A percentile compares a stretch with the other conserved stretches of the same genome.
phyloP scores from a whole-genome alignment of 1,140 invertebrate species.

The Trichonephila clavata region DNA sequence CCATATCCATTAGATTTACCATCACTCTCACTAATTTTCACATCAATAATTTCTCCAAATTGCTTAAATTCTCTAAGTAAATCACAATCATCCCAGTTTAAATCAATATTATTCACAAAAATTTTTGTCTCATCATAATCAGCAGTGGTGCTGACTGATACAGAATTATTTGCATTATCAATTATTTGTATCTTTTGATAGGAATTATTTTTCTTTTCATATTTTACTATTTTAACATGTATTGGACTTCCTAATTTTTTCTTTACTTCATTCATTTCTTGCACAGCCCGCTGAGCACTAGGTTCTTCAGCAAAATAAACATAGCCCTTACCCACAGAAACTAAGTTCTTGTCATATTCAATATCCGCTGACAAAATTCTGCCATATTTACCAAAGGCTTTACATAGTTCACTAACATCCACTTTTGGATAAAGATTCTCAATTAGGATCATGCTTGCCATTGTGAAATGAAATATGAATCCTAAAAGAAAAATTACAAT shows the following conservation, averaged over 20 bases:
- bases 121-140: not conserved
- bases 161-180: too few relatives aligned
- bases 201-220: not conserved
- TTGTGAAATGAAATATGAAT: not conserved
- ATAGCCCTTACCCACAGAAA: conserved; percentile 24
- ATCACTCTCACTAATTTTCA: not conserved
- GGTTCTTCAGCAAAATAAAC: not conserved
- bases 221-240: not conserved
- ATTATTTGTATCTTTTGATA: too few relatives aligned
- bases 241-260: not conserved
- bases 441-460: conserved; percentile 7
- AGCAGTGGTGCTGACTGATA: not conserved
- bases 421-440: conserved; percentile 20
- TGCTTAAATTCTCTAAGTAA: not conserved
- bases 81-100: conserved; percentile 47
- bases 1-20: conserved; percentile 65
- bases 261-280: conserved; percentile 32
- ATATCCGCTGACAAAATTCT: conserved; percentile 28
- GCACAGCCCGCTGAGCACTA: conserved; percentile 11
- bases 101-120: conserved; percentile 38
- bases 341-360: not conserved
- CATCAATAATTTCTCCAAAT: conserved; percentile 15
- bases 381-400: conserved; percentile 17
- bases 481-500: not conserved
- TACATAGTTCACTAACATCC: conserved; percentile 7